Evolutionary conservation across 1,140 invertebrate genomes (phyloP), one percentile per base, ranked within the genome.

Genomic region (Neodiprion lecontei): DNA sequence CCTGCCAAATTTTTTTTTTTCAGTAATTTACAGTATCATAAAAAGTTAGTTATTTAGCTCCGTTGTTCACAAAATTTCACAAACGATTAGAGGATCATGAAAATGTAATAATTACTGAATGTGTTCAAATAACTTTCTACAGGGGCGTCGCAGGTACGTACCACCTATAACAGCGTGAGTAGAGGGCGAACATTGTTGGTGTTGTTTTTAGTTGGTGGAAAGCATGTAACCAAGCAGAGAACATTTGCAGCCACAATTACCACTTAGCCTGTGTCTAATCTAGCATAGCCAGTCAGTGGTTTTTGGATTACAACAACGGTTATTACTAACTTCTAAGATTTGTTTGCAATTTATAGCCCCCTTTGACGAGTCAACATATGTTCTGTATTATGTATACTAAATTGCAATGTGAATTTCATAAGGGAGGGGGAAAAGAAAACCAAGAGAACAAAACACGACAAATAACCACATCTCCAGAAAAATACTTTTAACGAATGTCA

Each of bases 191-290:
- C 83, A 85, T 84, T 81, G 81, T 83, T 85, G 82, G 78, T 84
- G 82, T 83, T 83, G 83, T 86, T 82, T 81, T 81, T 84, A 83
- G 81, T 86, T 85, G 84, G 79, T 84, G 82, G 82, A 82, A 86
- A 86, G 84, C 84, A 86, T 86, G 84, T 86, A 85, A 86, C 77
- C 82, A 86, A 86, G 84, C 84, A 86, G 80, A 86, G 79, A 86
- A 85, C 78, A 84, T 83, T 84, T 83, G 83, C 84, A 84, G 81
- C 83, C 84, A 86, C 82, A 84, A 83, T 85, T 14, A 61, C 53
- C 53, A 61, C 53, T 61, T 84, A 85, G 77, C 81, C 79, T 79
- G 80, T 83, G 79, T 81, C 80, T 79, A 82, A 74, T 80, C 77
- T 79, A 81, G 53, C 75, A 50, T 83, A 81, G 79, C 79, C 78